Percentiles rank a stretch among this genome's conserved stretches.
Evolutionary conservation across 64 coral and sea anemone species (phyloP).

Genomic region (Dendrophyllia cribrosa): DNA sequence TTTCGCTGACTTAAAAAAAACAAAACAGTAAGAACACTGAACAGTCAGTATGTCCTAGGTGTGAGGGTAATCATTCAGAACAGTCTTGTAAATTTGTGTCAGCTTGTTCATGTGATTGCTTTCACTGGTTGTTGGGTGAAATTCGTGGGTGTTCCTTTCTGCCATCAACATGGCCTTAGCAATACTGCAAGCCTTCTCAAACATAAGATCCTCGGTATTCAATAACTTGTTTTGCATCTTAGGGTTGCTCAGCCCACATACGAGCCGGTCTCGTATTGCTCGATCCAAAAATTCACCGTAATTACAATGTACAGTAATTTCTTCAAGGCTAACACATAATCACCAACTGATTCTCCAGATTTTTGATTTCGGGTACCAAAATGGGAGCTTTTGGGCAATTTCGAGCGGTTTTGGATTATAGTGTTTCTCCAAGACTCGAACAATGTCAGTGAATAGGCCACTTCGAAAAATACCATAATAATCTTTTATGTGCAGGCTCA

Average conservation of each 20-base stretch:
- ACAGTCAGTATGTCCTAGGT: no score
- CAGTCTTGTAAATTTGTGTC: neutral
- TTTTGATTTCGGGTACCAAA: constrained; percentile 71
- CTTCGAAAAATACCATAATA: no score
- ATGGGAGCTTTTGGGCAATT: constrained; percentile 63
- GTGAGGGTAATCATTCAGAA: no score
- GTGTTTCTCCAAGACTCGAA: constrained; percentile 50
- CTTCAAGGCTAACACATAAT: constrained; percentile 40
- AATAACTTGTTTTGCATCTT: constrained; percentile 83
- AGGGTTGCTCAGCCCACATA: constrained; percentile 56
- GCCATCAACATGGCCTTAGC: constrained; percentile 75
- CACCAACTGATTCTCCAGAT: constrained; percentile 35
- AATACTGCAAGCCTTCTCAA: constrained; percentile 63
- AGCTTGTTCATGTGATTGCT: constrained; percentile 2
- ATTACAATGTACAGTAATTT: constrained; percentile 65
- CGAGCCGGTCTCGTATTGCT: constrained; percentile 60
- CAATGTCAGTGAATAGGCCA: constrained; percentile 28
- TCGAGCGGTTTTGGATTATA: constrained; percentile 48
- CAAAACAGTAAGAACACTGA: constrained; percentile 12
- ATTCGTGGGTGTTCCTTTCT: constrained; percentile 68
- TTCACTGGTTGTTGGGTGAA: constrained; percentile 40
- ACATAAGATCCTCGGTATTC: constrained; percentile 67
- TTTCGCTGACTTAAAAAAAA: constrained; percentile 14
- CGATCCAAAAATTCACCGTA: constrained; percentile 56
- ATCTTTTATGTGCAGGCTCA: no score